phyloP scores from a whole-genome alignment of 2,888 invertebrate genomes.

The Octodonta nipae region DNA sequence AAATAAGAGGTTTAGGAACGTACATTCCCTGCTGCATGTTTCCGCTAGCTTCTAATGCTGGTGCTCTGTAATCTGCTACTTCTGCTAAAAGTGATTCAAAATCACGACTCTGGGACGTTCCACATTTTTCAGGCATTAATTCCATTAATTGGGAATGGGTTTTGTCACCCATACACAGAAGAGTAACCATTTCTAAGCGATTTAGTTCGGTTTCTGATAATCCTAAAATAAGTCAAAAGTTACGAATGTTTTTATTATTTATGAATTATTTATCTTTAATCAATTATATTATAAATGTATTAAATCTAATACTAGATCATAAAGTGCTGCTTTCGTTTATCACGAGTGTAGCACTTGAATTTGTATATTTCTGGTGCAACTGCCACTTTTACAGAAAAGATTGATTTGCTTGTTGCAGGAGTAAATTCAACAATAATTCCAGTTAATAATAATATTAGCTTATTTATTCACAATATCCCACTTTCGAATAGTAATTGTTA shows the following conservation, averaged over 20 bases:
- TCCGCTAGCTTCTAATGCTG: conserved; percentile 69
- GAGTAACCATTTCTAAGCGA: conserved; percentile 81
- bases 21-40: conserved; percentile 73
- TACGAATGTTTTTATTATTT: conserved; percentile 1
- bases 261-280: too few species aligned
- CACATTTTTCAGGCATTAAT: conserved; percentile 89
- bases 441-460: too few species aligned
- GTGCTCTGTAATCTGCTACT: conserved; percentile 51
- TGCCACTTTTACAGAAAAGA: too few species aligned
- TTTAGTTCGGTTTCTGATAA: conserved; percentile 47
- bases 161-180: conserved; percentile 85
- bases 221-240: conserved; percentile 34
- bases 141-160: conserved; percentile 92
- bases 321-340: too few species aligned
- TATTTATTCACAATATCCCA: too few species aligned
- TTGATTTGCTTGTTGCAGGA: too few species aligned
- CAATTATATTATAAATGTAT: too few species aligned
- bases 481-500: too few species aligned
- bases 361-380: too few species aligned
- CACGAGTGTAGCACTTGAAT: too few species aligned
- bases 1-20: conserved; percentile 63
- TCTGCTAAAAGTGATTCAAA: conserved; percentile 76
- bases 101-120: conserved; percentile 78
- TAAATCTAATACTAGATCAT: too few species aligned
- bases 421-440: too few species aligned